Conservation (phyloP, 2,888 invertebrate genomes). For the Mystacides longicornis region DNA sequence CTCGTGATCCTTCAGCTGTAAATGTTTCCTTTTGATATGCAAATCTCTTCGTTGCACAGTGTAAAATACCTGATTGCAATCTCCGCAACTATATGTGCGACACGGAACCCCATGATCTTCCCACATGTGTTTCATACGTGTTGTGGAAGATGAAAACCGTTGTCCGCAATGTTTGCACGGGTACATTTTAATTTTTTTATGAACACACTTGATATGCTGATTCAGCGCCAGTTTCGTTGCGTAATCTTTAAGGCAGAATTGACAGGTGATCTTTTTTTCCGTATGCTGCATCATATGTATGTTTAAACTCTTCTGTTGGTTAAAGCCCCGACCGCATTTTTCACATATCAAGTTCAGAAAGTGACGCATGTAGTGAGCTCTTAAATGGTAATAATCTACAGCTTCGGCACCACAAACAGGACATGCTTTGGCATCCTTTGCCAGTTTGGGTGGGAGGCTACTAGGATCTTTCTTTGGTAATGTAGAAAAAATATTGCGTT, state of each 20-base stretch:
- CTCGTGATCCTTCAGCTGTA: slow-evolving; percentile 5
- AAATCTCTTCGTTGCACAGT: slow-evolving; percentile 10
- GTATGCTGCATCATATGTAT: slow-evolving; percentile 5
- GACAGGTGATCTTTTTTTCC: slow-evolving; percentile 2
- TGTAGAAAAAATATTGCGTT: not conserved
- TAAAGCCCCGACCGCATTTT: slow-evolving; percentile 8
- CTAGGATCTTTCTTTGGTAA: not conserved
- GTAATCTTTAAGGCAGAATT: slow-evolving; percentile 10
- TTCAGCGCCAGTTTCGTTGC: not conserved
- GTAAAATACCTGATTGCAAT: slow-evolving; percentile 11
- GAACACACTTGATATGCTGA: slow-evolving; percentile 6
- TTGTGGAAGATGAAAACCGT: slow-evolving; percentile 9
- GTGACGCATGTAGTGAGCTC: slow-evolving; percentile 9
- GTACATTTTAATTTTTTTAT: slow-evolving; percentile 11
- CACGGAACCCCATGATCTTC: slow-evolving; percentile 11
- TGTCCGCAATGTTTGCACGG: slow-evolving; percentile 10
- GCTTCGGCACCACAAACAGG: slow-evolving; percentile 7
- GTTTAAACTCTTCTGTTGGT: slow-evolving; percentile 1
- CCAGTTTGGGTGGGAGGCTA: slow-evolving; percentile 1
- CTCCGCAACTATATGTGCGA: slow-evolving; percentile 6
- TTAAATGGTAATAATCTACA: slow-evolving; percentile 7
- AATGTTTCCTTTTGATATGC: slow-evolving; percentile 11
- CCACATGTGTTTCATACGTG: slow-evolving; percentile 15
- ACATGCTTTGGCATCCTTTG: slow-evolving; percentile 4
- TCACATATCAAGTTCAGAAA: slow-evolving; percentile 8